Evolutionary conservation across 2,888 invertebrate genomes (phyloP), one percentile per base, ranked within the genome.

Genomic region (Amblyteles armatorius): DNA sequence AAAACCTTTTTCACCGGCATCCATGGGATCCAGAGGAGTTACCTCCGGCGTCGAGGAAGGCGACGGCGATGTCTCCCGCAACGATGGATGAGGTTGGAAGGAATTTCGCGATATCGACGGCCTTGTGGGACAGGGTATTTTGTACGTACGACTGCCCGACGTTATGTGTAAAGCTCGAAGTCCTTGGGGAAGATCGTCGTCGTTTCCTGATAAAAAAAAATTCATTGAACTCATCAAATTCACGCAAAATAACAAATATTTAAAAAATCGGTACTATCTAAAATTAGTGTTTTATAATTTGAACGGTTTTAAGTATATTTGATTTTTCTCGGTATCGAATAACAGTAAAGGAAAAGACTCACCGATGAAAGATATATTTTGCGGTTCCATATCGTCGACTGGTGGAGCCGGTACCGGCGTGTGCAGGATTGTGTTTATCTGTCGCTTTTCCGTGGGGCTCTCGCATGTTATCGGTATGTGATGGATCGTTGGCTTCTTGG

Each of bases 291-390:
- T 52, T 52, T 6, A 52, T n/a, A 52, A 52, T 52, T 4, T 5
- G n/a, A 52, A 19, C 5, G 2, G 2, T 52, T 52, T 6, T 19
- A 52, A n/a, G 5, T 19, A 52, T n/a, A 19, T n/a, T n/a, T 16
- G 52, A 52, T 52, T 52, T 6, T n/a, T 7, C n/a, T n/a, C 52
- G 2, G 6, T 29, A 16, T 16, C 11, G 60, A 60, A 60, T 13
- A 60, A 33, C 16, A 29, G 1, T 26, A 33, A 36, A 83, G 13
- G 33, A 22, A 50, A 44, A 29, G 19, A 76, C 93, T 96, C 96
- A 91, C 98, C 98, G 89, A 98, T 98, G 92, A 98, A 98, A 79
- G 98, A 98, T 91, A 98, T 98, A 94, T 97, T 98, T 93, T 98
- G 98, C 0, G 98, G 98, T 90, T 98, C 98, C 98, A 98, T 98